phyloP scores from a whole-genome alignment of 2,888 invertebrate genomes.

The Pristionchus mayeri region DNA sequence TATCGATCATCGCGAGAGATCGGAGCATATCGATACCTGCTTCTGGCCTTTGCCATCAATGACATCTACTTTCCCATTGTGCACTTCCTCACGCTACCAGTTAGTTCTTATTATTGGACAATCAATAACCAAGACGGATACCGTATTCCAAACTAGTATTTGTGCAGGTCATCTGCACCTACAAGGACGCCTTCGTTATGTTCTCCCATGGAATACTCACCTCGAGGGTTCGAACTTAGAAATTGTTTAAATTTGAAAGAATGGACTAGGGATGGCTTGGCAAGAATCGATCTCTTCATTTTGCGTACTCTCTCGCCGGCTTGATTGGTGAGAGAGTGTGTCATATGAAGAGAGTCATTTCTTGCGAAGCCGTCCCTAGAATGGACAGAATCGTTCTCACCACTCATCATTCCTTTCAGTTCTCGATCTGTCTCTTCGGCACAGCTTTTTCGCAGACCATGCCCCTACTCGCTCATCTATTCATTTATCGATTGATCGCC shows the following conservation, averaged over 20 bases:
- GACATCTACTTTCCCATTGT: background rate
- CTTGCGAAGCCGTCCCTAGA: too few species aligned
- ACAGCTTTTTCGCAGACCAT: background rate
- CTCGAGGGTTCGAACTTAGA: background rate
- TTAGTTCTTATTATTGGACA: background rate
- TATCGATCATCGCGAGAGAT: background rate
- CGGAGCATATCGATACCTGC: background rate
- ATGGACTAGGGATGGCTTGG: too few species aligned
- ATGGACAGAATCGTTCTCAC: too few species aligned
- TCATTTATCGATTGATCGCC: background rate
- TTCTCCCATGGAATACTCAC: background rate
- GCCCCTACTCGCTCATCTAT: background rate
- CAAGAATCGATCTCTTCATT: too few species aligned
- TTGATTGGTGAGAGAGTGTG: too few species aligned
- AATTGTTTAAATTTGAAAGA: too few species aligned
- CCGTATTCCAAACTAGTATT: too few species aligned
- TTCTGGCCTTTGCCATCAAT: background rate
- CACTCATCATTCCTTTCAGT: background rate
- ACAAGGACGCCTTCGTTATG: conserved; percentile 7
- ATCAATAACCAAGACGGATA: background rate
- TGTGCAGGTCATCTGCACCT: background rate
- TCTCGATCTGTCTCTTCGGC: background rate
- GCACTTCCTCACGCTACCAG: background rate
- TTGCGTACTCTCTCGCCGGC: too few species aligned
- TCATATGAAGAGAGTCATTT: too few species aligned